These are phyloP conservation scores for Drymonia ruficornis DNA, from an alignment of 2,888 invertebrate species.

Conservation along the genomic window DNA sequence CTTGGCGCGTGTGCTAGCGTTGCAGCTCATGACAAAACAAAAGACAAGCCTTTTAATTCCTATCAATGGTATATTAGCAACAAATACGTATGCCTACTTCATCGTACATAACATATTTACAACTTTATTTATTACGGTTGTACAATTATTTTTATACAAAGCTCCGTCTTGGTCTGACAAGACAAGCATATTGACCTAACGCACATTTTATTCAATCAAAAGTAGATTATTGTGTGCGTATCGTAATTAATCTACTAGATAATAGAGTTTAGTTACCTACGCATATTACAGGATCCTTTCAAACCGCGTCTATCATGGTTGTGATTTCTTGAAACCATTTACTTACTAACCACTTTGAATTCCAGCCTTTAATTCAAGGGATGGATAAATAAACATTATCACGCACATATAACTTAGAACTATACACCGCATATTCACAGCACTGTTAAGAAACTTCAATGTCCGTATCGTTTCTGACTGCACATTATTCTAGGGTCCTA, in stretches of 20 bases:
- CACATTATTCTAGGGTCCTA: conserved; percentile 67
- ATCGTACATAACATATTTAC: no score
- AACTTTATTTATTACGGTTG: no score
- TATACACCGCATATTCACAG: conserved; percentile 63
- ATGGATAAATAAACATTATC: not conserved
- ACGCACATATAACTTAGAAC: conserved; percentile 16
- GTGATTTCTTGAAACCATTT: no score
- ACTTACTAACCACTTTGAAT: not conserved
- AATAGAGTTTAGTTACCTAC: not conserved
- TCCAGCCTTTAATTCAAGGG: conserved; percentile 3
- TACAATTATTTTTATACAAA: no score
- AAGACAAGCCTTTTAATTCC: no score
- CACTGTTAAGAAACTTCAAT: conserved; percentile 49
- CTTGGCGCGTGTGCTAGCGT: no score
- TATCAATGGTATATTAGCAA: no score
- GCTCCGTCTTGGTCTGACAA: not conserved
- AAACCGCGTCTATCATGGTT: not conserved
- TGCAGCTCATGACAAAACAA: no score
- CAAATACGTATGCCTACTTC: no score
- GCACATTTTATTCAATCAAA: conserved; percentile 18
- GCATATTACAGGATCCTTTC: conserved; percentile 5
- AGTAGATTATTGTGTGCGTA: conserved; percentile 31
- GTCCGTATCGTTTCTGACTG: conserved; percentile 9
- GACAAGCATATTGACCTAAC: conserved; percentile 5
- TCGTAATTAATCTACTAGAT: conserved; percentile 21